A percentile compares a stretch with the other conserved stretches of the same genome.
Evolutionary conservation across 2,113 vertebrate genomes (phyloP).

Genomic region (Coturnix japonica): DNA sequence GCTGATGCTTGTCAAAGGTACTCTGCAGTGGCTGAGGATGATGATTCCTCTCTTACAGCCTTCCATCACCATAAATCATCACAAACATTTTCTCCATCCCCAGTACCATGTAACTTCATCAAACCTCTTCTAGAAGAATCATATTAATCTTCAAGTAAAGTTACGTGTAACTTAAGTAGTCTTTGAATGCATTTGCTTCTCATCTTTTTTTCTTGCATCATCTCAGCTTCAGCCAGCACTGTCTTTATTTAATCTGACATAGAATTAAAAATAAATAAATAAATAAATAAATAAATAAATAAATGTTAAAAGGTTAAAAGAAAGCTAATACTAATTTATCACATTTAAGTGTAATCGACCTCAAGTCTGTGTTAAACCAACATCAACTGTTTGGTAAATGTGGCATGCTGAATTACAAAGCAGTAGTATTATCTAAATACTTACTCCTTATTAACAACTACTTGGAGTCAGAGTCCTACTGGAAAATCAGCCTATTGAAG

Average conservation of each 20-base stretch:
- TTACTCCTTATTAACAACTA: not conserved
- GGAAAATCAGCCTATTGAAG: not conserved
- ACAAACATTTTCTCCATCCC: not conserved
- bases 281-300: not conserved
- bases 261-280: not conserved
- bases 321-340: not conserved
- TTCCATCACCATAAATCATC: not conserved
- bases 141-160: not conserved
- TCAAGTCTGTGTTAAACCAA: not conserved
- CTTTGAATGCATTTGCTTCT: not conserved
- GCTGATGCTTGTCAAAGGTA: not conserved
- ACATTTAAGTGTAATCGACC: not conserved
- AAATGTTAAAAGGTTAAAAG: not conserved
- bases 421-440: not conserved
- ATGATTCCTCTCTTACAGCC: not conserved
- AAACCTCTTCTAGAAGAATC: not conserved
- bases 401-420: not conserved
- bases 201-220: not conserved
- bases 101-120: not conserved
- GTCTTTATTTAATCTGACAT: not conserved
- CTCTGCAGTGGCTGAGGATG: not conserved
- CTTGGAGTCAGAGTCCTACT: not conserved
- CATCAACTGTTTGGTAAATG: not conserved
- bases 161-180: not conserved
- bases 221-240: not conserved